Percentiles rank a stretch among this genome's conserved stretches.
These are phyloP conservation scores for Hiodon alosoides DNA, from an alignment of 2,113 vertebrate genomes.

Conservation along the genomic window DNA sequence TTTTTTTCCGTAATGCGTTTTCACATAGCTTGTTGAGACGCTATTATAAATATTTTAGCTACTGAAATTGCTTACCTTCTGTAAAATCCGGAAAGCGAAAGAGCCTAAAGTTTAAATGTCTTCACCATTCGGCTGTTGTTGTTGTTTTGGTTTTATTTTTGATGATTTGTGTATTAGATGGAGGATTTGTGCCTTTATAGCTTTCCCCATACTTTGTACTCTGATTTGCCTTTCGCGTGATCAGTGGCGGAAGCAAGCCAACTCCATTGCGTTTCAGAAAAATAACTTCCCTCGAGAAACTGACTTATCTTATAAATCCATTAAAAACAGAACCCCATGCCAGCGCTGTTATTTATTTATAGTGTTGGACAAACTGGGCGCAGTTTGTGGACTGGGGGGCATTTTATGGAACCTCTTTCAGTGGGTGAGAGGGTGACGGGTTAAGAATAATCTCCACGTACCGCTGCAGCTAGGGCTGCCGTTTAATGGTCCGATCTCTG, in stretches of 20 bases:
- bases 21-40: slow-evolving; percentile 39
- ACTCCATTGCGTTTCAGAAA: slow-evolving; percentile 31
- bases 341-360: slow-evolving; percentile 49
- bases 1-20: slow-evolving; percentile 37
- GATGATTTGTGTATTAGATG: not conserved
- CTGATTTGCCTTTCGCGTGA: slow-evolving; percentile 27
- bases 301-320: slow-evolving; percentile 28
- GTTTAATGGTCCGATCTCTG: too few relatives aligned
- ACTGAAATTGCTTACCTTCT: slow-evolving; percentile 33
- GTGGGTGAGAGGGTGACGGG: too few relatives aligned
- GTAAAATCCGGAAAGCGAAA: slow-evolving; percentile 22
- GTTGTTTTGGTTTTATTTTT: not conserved
- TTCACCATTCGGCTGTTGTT: not conserved
- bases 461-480: too few relatives aligned
- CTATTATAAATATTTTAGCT: slow-evolving; percentile 63
- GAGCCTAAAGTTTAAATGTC: not conserved
- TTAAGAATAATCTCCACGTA: too few relatives aligned
- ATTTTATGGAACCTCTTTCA: too few relatives aligned
- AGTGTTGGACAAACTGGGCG: slow-evolving; percentile 14
- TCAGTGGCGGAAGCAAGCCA: slow-evolving; percentile 18
- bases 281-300: slow-evolving; percentile 30
- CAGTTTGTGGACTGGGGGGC: too few relatives aligned
- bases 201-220: slow-evolving; percentile 14
- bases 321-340: slow-evolving; percentile 34
- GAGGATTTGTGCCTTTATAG: slow-evolving; percentile 29